A percentile compares a stretch with the other conserved stretches of the same genome.
Evolutionary conservation across 2,888 invertebrate species (phyloP).

Genomic region (Ischnura elegans): DNA sequence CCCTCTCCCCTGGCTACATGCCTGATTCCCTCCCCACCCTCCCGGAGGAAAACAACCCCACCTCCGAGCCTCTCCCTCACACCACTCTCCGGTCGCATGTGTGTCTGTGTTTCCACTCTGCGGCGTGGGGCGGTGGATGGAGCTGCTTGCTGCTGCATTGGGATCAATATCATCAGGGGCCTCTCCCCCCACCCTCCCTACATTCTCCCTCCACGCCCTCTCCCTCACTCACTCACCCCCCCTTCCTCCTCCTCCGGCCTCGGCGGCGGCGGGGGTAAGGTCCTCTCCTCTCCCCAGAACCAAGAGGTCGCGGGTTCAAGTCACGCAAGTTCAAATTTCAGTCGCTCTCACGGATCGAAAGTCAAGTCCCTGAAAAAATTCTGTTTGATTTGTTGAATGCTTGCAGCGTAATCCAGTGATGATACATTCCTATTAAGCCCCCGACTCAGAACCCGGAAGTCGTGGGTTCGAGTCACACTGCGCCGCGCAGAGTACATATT

Average conservation of each 20-base stretch:
- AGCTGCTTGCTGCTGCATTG: conserved; percentile 49
- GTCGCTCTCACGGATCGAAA: too few species aligned
- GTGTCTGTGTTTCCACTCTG: conserved; percentile 50
- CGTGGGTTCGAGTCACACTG: too few species aligned
- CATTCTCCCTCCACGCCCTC: neutral
- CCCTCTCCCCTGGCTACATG: neutral
- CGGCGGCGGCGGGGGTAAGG: too few species aligned
- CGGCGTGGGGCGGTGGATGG: conserved; percentile 34
- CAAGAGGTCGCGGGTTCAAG: too few species aligned
- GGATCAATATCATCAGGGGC: conserved; percentile 50
- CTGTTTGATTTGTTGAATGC: too few species aligned
- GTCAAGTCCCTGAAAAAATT: too few species aligned
- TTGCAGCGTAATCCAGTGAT: too few species aligned
- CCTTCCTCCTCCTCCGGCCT: conserved; percentile 20
- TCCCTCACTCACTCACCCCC: neutral
- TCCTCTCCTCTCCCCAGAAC: neutral
- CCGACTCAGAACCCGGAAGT: too few species aligned
- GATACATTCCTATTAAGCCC: too few species aligned
- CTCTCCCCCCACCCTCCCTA: neutral
- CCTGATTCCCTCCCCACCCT: neutral
- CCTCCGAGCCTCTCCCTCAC: neutral
- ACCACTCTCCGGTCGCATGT: neutral
- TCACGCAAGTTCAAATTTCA: too few species aligned
- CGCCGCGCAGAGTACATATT: too few species aligned
- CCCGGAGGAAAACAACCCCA: neutral